Conservation (phyloP, 1,140 invertebrate species). For the Pseudomyrmex pallidus region DNA sequence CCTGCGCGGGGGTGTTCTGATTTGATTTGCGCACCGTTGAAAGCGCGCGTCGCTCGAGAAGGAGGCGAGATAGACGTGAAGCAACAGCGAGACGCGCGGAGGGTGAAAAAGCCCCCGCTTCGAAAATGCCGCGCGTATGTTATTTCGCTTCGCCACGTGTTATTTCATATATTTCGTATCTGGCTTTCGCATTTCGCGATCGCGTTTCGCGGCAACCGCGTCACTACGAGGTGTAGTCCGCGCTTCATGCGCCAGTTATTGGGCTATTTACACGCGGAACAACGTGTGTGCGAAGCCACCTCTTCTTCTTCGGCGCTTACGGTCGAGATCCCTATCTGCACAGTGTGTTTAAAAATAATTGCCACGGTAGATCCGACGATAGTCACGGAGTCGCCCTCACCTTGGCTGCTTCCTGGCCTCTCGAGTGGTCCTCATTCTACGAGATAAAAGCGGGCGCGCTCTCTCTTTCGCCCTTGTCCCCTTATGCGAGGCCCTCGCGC, state of each 20-base stretch:
- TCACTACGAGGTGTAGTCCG: too few species aligned
- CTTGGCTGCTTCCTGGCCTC: constrained; percentile 70
- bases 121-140: constrained; percentile 21
- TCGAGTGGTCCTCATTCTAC: constrained; percentile 78
- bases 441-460: constrained; percentile 74
- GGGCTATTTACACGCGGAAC: neutral
- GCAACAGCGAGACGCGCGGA: constrained; percentile 8
- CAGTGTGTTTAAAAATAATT: constrained; percentile 86
- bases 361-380: constrained; percentile 83
- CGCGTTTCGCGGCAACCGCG: too few species aligned
- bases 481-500: constrained; percentile 53
- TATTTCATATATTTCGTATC: neutral
- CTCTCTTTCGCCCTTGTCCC: constrained; percentile 12
- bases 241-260: neutral
- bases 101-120: constrained; percentile 9
- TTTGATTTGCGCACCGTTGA: constrained; percentile 82
- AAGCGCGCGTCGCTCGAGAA: constrained; percentile 57
- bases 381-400: constrained; percentile 84
- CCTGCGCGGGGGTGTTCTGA: constrained; percentile 79
- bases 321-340: constrained; percentile 82
- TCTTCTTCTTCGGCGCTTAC: constrained; percentile 30
- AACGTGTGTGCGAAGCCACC: constrained; percentile 25
- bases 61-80: constrained; percentile 15
- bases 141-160: neutral
- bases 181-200: too few species aligned